Evolutionary conservation across 2,888 invertebrate species (phyloP).

Genomic region (Mythimna albipuncta): DNA sequence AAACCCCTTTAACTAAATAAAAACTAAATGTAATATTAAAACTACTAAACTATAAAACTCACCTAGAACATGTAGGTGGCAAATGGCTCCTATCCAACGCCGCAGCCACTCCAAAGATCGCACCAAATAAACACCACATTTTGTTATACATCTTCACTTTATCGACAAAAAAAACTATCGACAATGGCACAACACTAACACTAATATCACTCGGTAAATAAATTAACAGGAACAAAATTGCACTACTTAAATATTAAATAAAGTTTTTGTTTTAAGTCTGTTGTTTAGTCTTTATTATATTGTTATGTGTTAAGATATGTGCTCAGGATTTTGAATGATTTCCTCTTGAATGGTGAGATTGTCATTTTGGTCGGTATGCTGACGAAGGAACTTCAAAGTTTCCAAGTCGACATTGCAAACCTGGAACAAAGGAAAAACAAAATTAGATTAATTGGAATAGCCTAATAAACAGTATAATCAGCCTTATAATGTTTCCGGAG

Average conservation of each 20-base stretch:
- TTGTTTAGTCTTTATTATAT: constrained; percentile 39
- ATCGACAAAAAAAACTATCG: constrained; percentile 55
- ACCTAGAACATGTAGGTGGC: constrained; percentile 91
- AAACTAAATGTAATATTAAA: background rate
- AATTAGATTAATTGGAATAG: constrained; percentile 22
- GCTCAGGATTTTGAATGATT: constrained; percentile 80
- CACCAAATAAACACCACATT: constrained; percentile 76
- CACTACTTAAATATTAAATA: constrained; percentile 59
- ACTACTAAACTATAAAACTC: constrained; percentile 84
- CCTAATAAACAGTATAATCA: too few relatives aligned
- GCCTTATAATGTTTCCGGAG: too few relatives aligned
- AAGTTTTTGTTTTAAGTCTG: constrained; percentile 66
- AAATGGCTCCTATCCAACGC: constrained; percentile 82
- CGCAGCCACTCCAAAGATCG: constrained; percentile 75
- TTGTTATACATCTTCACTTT: constrained; percentile 71
- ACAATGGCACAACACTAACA: constrained; percentile 77
- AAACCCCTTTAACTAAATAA: too few relatives aligned
- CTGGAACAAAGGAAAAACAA: constrained; percentile 78
- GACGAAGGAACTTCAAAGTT: constrained; percentile 59
- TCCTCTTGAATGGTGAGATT: constrained; percentile 79
- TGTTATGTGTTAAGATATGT: constrained; percentile 86
- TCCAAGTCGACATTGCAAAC: constrained; percentile 68
- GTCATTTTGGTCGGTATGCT: constrained; percentile 82
- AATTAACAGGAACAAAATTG: constrained; percentile 75
- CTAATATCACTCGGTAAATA: constrained; percentile 84